These are phyloP conservation scores for Dromaius novaehollandiae DNA, from an alignment of 2,113 vertebrate species.

Conservation along the genomic window DNA sequence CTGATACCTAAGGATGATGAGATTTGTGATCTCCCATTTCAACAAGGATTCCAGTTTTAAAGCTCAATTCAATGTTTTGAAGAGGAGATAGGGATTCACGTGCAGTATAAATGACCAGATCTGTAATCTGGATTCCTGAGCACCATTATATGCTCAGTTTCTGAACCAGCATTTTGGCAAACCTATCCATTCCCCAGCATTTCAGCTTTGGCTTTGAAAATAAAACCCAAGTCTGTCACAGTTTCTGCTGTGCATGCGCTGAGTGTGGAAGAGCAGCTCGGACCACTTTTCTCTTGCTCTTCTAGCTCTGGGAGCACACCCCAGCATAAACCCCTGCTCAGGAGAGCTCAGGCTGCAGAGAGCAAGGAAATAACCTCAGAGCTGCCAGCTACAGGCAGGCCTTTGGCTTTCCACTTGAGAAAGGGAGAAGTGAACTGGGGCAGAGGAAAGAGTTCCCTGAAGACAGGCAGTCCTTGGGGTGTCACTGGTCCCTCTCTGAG, in stretches of 20 bases:
- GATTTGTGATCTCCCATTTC: background rate
- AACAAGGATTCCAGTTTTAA: background rate
- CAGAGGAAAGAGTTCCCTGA: background rate
- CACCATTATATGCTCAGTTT: background rate
- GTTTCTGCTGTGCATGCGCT: background rate
- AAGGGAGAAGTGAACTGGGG: background rate
- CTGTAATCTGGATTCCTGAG: background rate
- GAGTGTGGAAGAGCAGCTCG: background rate
- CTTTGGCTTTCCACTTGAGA: background rate
- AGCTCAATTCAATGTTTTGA: background rate
- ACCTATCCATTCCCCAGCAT: background rate
- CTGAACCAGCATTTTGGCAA: background rate
- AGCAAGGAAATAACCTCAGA: background rate
- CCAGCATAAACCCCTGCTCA: background rate
- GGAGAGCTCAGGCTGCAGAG: too few species aligned
- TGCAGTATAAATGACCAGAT: background rate
- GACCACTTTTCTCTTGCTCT: background rate
- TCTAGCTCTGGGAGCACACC: background rate
- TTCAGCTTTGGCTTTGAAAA: background rate
- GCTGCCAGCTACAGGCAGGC: background rate
- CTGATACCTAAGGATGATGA: background rate
- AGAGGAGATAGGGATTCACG: background rate
- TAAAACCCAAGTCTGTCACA: background rate
- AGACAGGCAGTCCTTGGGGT: background rate
- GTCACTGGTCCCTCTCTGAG: background rate